These are phyloP conservation scores for Carcinoscorpius rotundicauda DNA, from an alignment of 1,140 invertebrate species.

Conservation along the genomic window DNA sequence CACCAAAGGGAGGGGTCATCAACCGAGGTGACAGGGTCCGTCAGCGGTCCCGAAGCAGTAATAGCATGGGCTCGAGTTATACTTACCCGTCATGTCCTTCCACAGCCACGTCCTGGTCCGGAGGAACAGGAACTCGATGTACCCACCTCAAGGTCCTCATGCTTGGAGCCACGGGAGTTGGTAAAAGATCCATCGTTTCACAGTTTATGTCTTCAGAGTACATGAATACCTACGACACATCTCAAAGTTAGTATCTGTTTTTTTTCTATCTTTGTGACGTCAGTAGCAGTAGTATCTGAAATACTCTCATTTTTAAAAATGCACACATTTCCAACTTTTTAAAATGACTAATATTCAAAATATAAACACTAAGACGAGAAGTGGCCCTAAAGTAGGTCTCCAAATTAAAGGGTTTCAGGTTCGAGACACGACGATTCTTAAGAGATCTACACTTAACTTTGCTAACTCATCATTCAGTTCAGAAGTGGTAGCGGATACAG, in stretches of 20 bases:
- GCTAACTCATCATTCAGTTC: too few species aligned
- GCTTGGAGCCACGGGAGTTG: slow-evolving; percentile 27
- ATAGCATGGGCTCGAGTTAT: slow-evolving; percentile 38
- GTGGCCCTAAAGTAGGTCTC: too few species aligned
- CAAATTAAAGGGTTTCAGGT: too few species aligned
- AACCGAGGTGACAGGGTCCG: slow-evolving; percentile 55
- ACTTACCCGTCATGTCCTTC: not conserved
- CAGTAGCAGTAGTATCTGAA: too few species aligned
- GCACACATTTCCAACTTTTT: too few species aligned
- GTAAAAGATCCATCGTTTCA: slow-evolving; percentile 29
- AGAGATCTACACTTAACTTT: too few species aligned
- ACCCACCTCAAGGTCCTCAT: slow-evolving; percentile 26
- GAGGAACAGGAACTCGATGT: not conserved
- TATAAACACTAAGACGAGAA: too few species aligned
- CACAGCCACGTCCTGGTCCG: slow-evolving; percentile 12
- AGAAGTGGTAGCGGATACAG: too few species aligned
- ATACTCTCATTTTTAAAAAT: too few species aligned
- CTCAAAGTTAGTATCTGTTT: slow-evolving; percentile 40
- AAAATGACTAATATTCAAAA: too few species aligned
- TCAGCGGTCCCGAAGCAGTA: slow-evolving; percentile 37
- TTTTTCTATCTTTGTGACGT: too few species aligned
- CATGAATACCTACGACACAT: slow-evolving; percentile 57
- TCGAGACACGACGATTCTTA: too few species aligned
- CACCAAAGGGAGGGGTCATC: slow-evolving; percentile 61
- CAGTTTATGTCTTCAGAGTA: slow-evolving; percentile 47